Base-by-base conservation (phyloP, 2,888 invertebrate genomes). In the Drosophila sordidula region DNA sequence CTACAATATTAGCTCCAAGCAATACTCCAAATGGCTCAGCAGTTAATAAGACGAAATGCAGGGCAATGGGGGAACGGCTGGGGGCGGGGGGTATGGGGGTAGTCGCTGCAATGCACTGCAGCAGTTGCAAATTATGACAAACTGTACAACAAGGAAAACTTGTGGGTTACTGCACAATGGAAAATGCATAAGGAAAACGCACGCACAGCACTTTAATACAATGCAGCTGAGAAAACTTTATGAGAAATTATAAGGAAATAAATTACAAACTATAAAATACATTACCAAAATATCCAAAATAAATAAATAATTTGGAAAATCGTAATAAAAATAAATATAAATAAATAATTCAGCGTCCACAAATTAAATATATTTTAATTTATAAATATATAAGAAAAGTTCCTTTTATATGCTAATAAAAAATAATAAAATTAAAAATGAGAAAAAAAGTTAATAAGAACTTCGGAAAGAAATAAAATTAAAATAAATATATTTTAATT, bases 121-220 rank as follows among this genome's bases (percentile, higher is more conserved):
- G 74, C 84, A 86, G 71, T 86, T 83, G 83, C 81, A 86, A 83
- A 86, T 83, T 76, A 86, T 83, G 86, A 82, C 80, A 85, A 81
- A 85, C 74, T 70, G 64, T 69, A 69, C 50, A 63, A 65, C 38
- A 45, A 45, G 34, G 18, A 70, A 55, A 69, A 63, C 50, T 63
- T 70, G 59, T 39, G 29, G 25, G 22, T 32, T 25, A 22, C 0
- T 45, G 59, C 62, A 62, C 66, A 51, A 41, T 42, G 57, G 58
- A 50, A 26, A 58, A 29, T 38, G 38, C 36, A 45, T 6, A 32
- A 16, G 26, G 12, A 39, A 46, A 63, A 52, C 16, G 11, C 12
- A 39, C 39, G 12, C 16, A 44, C 29, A 46, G n/a, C n/a, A 4
- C 16, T 64, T 51, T 26, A 50, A 39, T 22, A 11, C 29, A 16